phyloP scores from a whole-genome alignment of 2,888 invertebrate genomes.

The Dichetophora obliterata region DNA sequence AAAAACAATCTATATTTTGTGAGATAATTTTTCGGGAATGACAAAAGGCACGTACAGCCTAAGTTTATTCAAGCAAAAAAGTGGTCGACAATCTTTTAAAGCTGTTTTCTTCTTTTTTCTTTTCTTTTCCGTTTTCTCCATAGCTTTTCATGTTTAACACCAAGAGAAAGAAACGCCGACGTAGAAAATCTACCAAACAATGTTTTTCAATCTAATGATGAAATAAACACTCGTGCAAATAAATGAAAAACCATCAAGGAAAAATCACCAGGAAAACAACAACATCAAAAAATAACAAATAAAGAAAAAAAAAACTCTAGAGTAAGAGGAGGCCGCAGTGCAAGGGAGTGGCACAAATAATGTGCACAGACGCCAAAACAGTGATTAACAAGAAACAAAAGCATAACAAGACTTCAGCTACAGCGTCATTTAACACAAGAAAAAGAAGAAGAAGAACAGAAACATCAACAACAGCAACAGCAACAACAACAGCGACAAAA shows the following conservation, averaged over 20 bases:
- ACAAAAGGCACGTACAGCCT: too few species aligned
- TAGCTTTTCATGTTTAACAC: constrained; percentile 4
- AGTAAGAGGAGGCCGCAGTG: constrained; percentile 1
- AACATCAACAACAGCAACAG: not conserved
- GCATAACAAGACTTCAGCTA: not conserved
- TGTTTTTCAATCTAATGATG: constrained; percentile 22
- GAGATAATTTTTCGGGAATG: too few species aligned
- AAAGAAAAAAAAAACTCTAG: not conserved
- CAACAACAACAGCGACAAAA: not conserved
- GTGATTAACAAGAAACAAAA: constrained; percentile 21
- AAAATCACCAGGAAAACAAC: not conserved
- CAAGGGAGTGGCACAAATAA: constrained; percentile 30
- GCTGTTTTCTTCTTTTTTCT: not conserved
- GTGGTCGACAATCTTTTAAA: not conserved
- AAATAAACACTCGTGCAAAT: constrained; percentile 21
- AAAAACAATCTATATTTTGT: too few species aligned
- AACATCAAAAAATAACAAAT: not conserved
- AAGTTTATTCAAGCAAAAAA: too few species aligned
- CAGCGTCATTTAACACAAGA: not conserved
- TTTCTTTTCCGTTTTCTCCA: not conserved
- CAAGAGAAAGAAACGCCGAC: not conserved
- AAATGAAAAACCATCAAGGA: constrained; percentile 12
- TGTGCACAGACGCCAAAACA: constrained; percentile 26
- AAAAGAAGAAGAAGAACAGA: not conserved
- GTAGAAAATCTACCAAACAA: constrained; percentile 11